Base-by-base conservation (phyloP, 2,797 vertebrate genomes). In the Linurgus olivaceus region DNA sequence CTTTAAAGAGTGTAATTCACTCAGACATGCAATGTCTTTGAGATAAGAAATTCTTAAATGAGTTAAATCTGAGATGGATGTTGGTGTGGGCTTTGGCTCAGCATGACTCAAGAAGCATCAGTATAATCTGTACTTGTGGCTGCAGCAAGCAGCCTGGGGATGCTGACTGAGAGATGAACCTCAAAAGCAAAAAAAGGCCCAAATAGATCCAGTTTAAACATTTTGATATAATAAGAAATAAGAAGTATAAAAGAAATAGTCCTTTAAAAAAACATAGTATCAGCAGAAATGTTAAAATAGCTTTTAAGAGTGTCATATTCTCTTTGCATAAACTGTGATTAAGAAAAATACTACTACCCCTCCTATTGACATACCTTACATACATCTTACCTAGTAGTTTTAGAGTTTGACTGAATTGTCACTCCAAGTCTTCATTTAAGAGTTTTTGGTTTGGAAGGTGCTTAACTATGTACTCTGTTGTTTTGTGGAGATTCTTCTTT, bases 91-190 rank as follows among this genome's bases (percentile, higher is more conserved):
- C 28, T 73, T 50, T 59, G 74, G 11, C 12, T 51, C 23, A 70
- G 23, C 13, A 7, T 47, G 63, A 63, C 17, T 29, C 7, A 2
- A 10, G 28, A 4, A 68, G 4, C 21, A 2, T 70, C 35, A 2
- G 2, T 15, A 5, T 58, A 20, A 72, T 8, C 17, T 29, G 1
- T 11, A 10, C 21, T 45, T 0, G 0, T 29, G 63, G 6, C 23
- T 92, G 37, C 37, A 61, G 28, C 25, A 63, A 29, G 25, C 23
- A 71, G 50, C 19, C 2, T 65, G 50, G 11, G 16, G 9, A 9
- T 3, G 1, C 14, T 0, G 1, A 11, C 24, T 63, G 26, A 40
- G 38, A 79, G 44, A 10, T 44, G 21, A 61, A 42, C 8, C 13
- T 72, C 61, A 42, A 42, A 74, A 84, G 13, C 15, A 45, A 72